phyloP scores from a whole-genome alignment of 2,888 invertebrate genomes.

The Lasioglossum villosulum region DNA sequence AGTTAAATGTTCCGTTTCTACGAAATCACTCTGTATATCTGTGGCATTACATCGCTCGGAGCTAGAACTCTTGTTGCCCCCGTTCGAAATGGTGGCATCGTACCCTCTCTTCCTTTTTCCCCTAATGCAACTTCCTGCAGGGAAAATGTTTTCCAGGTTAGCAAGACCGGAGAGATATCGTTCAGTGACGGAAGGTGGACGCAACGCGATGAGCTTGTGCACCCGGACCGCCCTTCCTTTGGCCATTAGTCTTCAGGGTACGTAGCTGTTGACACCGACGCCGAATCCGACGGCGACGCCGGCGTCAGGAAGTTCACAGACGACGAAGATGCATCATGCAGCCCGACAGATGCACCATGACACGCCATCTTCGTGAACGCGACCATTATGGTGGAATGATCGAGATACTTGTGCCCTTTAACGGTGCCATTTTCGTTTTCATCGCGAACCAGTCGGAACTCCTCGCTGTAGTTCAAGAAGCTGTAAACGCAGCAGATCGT shows the following conservation, averaged over 20 bases:
- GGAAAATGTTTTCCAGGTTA: slow-evolving; percentile 85
- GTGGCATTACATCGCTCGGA: neutral
- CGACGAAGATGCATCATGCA: slow-evolving; percentile 76
- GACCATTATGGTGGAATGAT: slow-evolving; percentile 44
- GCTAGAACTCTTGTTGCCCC: neutral
- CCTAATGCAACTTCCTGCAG: slow-evolving; percentile 24
- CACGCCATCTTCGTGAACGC: slow-evolving; percentile 71
- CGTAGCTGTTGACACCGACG: slow-evolving; percentile 83
- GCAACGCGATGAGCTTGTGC: slow-evolving; percentile 90
- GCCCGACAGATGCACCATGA: slow-evolving; percentile 74
- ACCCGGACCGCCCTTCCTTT: slow-evolving; percentile 90
- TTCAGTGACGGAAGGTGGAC: slow-evolving; percentile 88
- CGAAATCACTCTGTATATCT: no score
- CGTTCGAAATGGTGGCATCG: neutral
- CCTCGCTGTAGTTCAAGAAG: neutral
- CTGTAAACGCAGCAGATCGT: neutral
- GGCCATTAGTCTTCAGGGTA: slow-evolving; percentile 91
- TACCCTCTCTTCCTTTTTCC: neutral
- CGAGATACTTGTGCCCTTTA: neutral
- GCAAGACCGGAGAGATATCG: slow-evolving; percentile 90
- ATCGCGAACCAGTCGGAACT: neutral
- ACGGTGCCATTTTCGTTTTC: neutral
- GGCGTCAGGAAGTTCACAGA: slow-evolving; percentile 81
- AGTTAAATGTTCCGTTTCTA: no score
- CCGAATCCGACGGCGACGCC: slow-evolving; percentile 72